A percentile compares a stretch with the other conserved stretches of the same genome.
phyloP scores from a whole-genome alignment of 92 coral and sea anemone genomes.

The Bergia sp. region DNA sequence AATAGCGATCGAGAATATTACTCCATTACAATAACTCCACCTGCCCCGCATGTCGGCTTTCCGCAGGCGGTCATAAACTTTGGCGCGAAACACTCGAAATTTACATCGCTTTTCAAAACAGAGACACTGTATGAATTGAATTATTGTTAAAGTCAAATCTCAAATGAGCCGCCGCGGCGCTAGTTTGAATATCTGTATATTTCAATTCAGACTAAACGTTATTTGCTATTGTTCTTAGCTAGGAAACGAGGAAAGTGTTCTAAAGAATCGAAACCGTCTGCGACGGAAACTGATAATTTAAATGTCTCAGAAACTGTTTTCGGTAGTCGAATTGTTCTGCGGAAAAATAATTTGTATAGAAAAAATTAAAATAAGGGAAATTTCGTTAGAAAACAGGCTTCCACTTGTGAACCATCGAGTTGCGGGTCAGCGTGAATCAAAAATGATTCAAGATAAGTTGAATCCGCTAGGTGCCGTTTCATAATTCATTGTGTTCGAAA shows the following conservation, averaged over 20 bases:
- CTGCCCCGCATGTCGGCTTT: slow-evolving; percentile 35
- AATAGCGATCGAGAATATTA: slow-evolving; percentile 30
- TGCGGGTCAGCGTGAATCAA: slow-evolving; percentile 12
- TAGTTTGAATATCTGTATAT: background rate
- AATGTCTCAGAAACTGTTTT: slow-evolving; percentile 41
- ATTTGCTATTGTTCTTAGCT: background rate
- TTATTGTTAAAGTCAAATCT: slow-evolving; percentile 27
- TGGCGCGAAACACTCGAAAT: slow-evolving; percentile 41
- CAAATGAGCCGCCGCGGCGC: background rate
- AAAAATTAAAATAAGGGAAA: background rate
- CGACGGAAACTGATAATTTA: slow-evolving; percentile 48
- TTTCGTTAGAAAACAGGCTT: background rate
- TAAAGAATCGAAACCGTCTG: slow-evolving; percentile 22
- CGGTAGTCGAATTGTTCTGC: slow-evolving; percentile 22
- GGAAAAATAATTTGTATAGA: slow-evolving; percentile 43
- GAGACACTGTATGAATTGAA: background rate
- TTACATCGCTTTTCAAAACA: slow-evolving; percentile 45
- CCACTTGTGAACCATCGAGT: background rate
- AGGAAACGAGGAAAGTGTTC: slow-evolving; percentile 5
- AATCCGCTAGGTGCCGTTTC: slow-evolving; percentile 9
- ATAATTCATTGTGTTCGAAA: slow-evolving; percentile 7
- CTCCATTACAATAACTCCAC: slow-evolving; percentile 29
- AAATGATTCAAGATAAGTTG: background rate
- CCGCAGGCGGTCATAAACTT: slow-evolving; percentile 45
- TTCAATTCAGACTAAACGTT: background rate